Conservation (phyloP, 2,797 vertebrate species). For the Trichosurus vulpecula region DNA sequence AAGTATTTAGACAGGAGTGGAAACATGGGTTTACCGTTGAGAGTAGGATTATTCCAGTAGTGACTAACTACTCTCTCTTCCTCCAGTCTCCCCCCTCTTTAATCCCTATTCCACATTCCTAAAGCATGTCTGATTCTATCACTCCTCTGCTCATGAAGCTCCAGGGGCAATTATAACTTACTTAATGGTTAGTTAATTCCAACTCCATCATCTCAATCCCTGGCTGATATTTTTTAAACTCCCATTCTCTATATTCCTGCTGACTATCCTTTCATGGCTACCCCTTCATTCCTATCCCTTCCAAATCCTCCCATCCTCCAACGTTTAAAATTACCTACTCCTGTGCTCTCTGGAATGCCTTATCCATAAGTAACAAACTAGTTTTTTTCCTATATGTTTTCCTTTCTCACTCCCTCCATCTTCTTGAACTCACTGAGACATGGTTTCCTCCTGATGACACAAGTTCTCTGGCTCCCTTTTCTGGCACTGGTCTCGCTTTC, state of each 20-base stretch:
- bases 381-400: not conserved
- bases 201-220: not conserved
- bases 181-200: not conserved
- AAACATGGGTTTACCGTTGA: not conserved
- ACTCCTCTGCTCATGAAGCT: not conserved
- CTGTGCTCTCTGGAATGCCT: not conserved
- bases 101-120: not conserved
- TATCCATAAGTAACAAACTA: not conserved
- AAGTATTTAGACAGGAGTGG: not conserved
- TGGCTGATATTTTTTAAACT: not conserved
- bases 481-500: too few relatives aligned
- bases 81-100: not conserved
- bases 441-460: too few relatives aligned
- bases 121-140: not conserved
- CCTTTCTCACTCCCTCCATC: not conserved
- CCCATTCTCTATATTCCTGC: not conserved
- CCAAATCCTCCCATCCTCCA: not conserved
- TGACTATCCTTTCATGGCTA: not conserved
- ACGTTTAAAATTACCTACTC: not conserved
- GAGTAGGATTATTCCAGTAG: not conserved
- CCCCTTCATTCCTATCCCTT: not conserved
- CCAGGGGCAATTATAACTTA: not conserved
- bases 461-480: too few relatives aligned
- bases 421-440: not conserved
- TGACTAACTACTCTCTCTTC: not conserved